Evolutionary conservation across 2,888 invertebrate species (phyloP), one percentile per base, ranked within the genome.

Genomic region (Pachydiplax longipennis): DNA sequence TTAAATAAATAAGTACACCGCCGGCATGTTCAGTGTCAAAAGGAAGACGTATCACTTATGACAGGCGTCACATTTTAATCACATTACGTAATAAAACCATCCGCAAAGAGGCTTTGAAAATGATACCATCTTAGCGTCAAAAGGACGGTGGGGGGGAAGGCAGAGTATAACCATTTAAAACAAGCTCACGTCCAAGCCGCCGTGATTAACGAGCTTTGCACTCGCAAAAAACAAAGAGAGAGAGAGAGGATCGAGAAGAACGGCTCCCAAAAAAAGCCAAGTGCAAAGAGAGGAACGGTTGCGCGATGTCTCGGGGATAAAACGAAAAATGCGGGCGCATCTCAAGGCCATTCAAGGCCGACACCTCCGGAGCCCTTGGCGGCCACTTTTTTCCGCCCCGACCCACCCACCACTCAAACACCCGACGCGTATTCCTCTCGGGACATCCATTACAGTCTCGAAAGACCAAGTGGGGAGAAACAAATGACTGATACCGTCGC

Each of bases 341-440:
- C 83, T 31, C 87, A 87, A 87, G 87, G 87, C 61, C 87, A 61
- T 61, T 87, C 87, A 87, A 87, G 87, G 87, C 61, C 61, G 87
- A 61, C 61, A 37, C 73, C 73, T 73, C 25, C 73, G 31, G 25
- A 48, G 48, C 65, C n/a, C n/a, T 10, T 73, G 25, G 73, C n/a
- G 25, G 73, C 31, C 65, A n/a, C 65, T 65, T 25, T 65, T 65
- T 22, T 65, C 65, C 22, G 22, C 25, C 12, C 65, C 73, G 31
- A 31, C 73, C 25, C 25, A 73, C 73, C 73, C 73, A 73, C 73
- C n/a, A 31, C 73, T 73, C 73, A 73, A 73, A 73, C 73, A 73
- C 73, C 73, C 73, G 73, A 31, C 73, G 25, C 73, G 25, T 31
- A 25, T 13, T 73, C 25, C 73, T 13, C 73, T 12, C 73, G 2